These are phyloP conservation scores for Labia minor DNA, from an alignment of 2,888 invertebrate genomes.

Conservation along the genomic window DNA sequence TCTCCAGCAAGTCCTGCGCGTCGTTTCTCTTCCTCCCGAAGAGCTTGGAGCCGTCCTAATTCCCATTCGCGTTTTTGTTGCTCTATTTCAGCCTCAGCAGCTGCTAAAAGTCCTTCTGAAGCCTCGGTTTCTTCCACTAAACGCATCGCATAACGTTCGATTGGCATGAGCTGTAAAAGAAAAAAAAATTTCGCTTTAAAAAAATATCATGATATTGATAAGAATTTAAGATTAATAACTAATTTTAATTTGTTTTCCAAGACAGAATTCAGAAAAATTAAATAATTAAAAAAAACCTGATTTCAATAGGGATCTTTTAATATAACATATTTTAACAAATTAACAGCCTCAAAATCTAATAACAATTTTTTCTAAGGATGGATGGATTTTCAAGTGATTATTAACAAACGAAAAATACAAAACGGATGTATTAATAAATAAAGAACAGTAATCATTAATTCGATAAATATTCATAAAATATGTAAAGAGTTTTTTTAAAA, in stretches of 20 bases:
- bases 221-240: not conserved
- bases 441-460: too few species aligned
- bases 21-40: constrained; percentile 51
- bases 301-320: too few species aligned
- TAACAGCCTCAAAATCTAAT: too few species aligned
- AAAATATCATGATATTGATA: not conserved
- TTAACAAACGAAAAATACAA: too few species aligned
- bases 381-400: too few species aligned
- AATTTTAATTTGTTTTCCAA: constrained; percentile 2
- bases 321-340: too few species aligned
- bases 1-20: constrained; percentile 43
- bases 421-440: too few species aligned
- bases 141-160: constrained; percentile 90
- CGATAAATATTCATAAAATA: too few species aligned
- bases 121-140: constrained; percentile 81
- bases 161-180: constrained; percentile 65
- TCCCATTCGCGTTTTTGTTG: constrained; percentile 81
- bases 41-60: constrained; percentile 62
- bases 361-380: too few species aligned
- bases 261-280: not conserved
- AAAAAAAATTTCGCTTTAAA: constrained; percentile 15
- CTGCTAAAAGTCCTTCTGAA: constrained; percentile 73
- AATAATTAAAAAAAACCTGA: too few species aligned
- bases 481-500: too few species aligned
- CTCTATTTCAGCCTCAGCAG: constrained; percentile 80